Base-by-base conservation (phyloP, 1,140 invertebrate species). In the Phymastichus coffea region DNA sequence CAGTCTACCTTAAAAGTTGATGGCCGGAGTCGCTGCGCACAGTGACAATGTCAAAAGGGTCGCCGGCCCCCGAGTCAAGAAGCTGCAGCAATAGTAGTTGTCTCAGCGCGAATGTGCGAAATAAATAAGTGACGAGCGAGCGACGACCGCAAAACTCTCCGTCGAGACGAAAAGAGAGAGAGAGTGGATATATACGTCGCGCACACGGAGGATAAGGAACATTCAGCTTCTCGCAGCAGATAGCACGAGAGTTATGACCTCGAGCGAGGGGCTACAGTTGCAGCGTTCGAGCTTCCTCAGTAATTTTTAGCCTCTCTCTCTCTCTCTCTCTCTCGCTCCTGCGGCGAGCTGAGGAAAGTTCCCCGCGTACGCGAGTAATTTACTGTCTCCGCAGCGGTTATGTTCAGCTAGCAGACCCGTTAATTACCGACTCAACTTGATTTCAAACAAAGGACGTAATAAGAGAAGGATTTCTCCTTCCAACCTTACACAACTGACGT, bases 321-420 rank as follows among this genome's bases (percentile, higher is more conserved):
- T n/a, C n/a, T n/a, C n/a, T n/a, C n/a, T n/a, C n/a, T n/a, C n/a
- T n/a, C n/a, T n/a, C n/a, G n/a, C n/a, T n/a, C n/a, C n/a, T n/a
- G n/a, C n/a, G n/a, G n/a, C n/a, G n/a, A n/a, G n/a, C n/a, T n/a
- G n/a, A n/a, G 57, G 68, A 68, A 76, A 77, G 71, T 77, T 77
- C n/a, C n/a, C n/a, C n/a, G n/a, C n/a, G n/a, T n/a, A n/a, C n/a
- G 77, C 77, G 70, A 77, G 72, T 78, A 77, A 79, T 77, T 77
- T 78, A 79, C 69, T 75, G 66, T 66, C 66, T 68, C 65, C 17
- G 23, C 20, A 28, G 6, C 15, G 26, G 14, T 19, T 20, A n/a
- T 35, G 15, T 33, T 23, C 38, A 40, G 9, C 52, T 41, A 23
- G 15, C 23, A 25, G 37, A n/a, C 26, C 56, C 57, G 48, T 65